Base-by-base conservation (phyloP, 2,797 vertebrate genomes). In the Cryptoprocta ferox region DNA sequence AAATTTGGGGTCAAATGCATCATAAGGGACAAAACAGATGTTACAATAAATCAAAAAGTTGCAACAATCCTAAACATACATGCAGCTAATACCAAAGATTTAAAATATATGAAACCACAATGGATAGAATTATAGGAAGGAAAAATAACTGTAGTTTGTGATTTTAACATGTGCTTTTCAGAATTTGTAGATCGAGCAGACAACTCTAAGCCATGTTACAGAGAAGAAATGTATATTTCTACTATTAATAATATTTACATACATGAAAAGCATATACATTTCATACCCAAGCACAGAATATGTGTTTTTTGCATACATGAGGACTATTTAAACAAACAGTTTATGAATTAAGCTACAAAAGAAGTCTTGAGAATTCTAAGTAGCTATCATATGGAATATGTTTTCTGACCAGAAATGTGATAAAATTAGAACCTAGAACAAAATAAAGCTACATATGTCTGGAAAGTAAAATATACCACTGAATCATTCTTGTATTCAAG, bases 31-130 rank as follows among this genome's bases (percentile, higher is more conserved):
- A 80, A 71, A 79, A 86, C 45, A 78, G 30, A n/a, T 73, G 35
- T 80, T 76, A 84, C 5, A 63, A 68, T 89, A 91, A 86, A 82
- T 68, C 26, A 91, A 79, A 35, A 85, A 89, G 56, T 15, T 95
- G 37, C 70, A 82, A 63, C 3, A 93, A 68, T 63, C 32, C 32
- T 79, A 18, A 95, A 45, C 9, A 61, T 45, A 68, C 9, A 32
- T 59, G 63, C 12, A 80, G 42, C 35, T 93, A 92, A 63, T 15
- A 87, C 59, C 26, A 89, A 91, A 91, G 61, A 53, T 53, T 37
- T 76, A 95, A 97, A 68, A 79, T 68, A 75, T 4, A 56, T 35
- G 61, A 81, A 95, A 92, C n/a, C 35, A 79, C 8, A 92, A 66
- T 6, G 56, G 63, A 48, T 5, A 81, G 71, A 50, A 66, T 70